A percentile compares a stretch with the other conserved stretches of the same genome.
These are phyloP conservation scores for Pseudopleuronectes americanus DNA, from an alignment of 2,797 vertebrate species.

Conservation along the genomic window DNA sequence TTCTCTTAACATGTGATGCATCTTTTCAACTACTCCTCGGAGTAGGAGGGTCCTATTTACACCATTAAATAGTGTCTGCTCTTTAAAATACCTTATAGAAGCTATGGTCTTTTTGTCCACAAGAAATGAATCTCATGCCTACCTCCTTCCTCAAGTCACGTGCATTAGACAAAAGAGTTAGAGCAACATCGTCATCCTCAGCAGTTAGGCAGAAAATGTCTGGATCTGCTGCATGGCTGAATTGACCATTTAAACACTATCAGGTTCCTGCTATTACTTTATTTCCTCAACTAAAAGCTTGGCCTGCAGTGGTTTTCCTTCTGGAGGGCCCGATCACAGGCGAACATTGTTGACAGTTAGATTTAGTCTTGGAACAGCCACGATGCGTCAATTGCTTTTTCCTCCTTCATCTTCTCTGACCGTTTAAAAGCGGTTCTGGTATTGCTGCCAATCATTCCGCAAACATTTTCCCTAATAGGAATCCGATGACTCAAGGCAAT, in stretches of 20 bases:
- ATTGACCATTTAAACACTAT: constrained; percentile 62
- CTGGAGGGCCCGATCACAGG: constrained; percentile 49
- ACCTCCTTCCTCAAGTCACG: constrained; percentile 28
- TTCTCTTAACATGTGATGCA: neutral
- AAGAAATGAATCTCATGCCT: neutral
- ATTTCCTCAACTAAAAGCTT: constrained; percentile 47
- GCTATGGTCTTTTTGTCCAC: neutral
- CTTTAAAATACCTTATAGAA: neutral
- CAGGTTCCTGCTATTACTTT: constrained; percentile 57
- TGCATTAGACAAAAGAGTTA: constrained; percentile 24
- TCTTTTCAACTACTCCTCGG: neutral
- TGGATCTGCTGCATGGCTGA: constrained; percentile 50
- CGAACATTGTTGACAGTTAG: constrained; percentile 69
- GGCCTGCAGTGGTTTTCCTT: constrained; percentile 38
- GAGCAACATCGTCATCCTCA: constrained; percentile 27
- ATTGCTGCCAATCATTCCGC: constrained; percentile 65
- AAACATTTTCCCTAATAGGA: constrained; percentile 73
- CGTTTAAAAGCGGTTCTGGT: constrained; percentile 72
- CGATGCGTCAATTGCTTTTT: constrained; percentile 55
- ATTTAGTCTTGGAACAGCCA: constrained; percentile 67
- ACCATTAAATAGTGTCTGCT: neutral
- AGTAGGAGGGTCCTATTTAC: neutral
- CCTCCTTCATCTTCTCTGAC: constrained; percentile 68
- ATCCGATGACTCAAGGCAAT: constrained; percentile 71
- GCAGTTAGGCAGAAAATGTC: constrained; percentile 42